A percentile compares a stretch with the other conserved stretches of the same genome.
Conservation (phyloP, 2,113 vertebrate genomes). For the Calidris pygmaea region DNA sequence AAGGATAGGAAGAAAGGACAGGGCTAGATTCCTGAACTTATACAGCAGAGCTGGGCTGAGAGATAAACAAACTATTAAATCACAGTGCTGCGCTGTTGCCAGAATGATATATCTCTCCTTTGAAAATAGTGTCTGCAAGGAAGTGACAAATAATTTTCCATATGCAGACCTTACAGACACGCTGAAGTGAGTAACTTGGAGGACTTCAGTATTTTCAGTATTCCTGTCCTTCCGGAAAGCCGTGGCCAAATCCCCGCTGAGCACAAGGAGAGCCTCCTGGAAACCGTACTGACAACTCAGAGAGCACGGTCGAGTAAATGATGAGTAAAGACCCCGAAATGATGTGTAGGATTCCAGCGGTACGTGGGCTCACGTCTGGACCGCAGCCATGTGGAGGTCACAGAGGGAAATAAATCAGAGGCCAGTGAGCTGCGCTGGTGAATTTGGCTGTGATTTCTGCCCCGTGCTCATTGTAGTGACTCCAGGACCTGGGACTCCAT, state of each 20-base stretch:
- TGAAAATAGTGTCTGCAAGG: conserved; percentile 21
- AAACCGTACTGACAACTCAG: background rate
- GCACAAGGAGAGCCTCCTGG: background rate
- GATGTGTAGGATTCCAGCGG: background rate
- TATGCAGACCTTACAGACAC: background rate
- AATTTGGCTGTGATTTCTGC: conserved; percentile 39
- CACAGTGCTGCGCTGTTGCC: background rate
- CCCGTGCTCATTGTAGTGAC: background rate
- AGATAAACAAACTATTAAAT: conserved; percentile 60
- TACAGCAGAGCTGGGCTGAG: background rate
- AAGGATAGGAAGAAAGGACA: background rate
- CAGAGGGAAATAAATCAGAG: conserved; percentile 52
- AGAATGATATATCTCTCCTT: conserved; percentile 33
- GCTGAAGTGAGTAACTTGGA: conserved; percentile 23
- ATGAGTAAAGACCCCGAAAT: background rate
- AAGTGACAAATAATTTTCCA: conserved; percentile 59
- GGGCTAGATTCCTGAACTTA: background rate
- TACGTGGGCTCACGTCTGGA: conserved; percentile 12
- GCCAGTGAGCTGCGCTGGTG: background rate
- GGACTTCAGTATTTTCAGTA: background rate
- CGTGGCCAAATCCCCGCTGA: background rate
- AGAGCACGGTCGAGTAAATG: background rate
- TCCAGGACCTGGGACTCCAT: background rate
- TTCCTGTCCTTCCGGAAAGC: conserved; percentile 3
- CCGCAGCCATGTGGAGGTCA: background rate